A percentile compares a stretch with the other conserved stretches of the same genome.
These are phyloP conservation scores for Lucinisca nassula DNA, from an alignment of 2,888 invertebrate genomes.

Conservation along the genomic window DNA sequence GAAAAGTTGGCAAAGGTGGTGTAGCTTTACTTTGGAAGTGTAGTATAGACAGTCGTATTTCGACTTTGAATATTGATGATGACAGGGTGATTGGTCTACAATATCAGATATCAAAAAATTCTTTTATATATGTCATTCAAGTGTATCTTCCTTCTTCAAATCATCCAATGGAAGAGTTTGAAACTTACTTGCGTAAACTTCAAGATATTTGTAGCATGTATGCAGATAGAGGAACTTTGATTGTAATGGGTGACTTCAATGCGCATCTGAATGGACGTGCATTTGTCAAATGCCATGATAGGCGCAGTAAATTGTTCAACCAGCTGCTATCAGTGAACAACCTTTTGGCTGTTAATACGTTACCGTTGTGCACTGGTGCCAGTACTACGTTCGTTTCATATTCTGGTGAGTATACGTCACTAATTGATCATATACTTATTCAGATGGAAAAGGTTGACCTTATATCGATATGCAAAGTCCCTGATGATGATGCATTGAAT, in stretches of 20 bases:
- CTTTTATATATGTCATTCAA: background rate
- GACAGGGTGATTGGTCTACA: background rate
- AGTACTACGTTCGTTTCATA: background rate
- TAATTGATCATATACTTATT: background rate
- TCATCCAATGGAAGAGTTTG: background rate
- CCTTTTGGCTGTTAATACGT: background rate
- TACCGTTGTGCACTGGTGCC: background rate
- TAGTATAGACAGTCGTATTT: background rate
- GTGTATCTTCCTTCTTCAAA: no score
- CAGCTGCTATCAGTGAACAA: background rate
- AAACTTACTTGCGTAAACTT: background rate
- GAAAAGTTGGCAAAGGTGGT: no score
- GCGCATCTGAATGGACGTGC: background rate
- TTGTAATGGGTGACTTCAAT: background rate
- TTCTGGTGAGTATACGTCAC: background rate
- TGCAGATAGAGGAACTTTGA: background rate
- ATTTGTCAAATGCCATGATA: background rate
- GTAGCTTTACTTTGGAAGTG: background rate
- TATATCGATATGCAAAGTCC: background rate
- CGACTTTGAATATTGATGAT: background rate
- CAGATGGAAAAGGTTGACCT: background rate
- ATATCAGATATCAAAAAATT: background rate
- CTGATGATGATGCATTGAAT: background rate
- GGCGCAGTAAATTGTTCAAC: background rate
- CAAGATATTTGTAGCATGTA: background rate